These are phyloP conservation scores for Aphelocoma coerulescens DNA, from an alignment of 2,113 vertebrate genomes.

Conservation along the genomic window DNA sequence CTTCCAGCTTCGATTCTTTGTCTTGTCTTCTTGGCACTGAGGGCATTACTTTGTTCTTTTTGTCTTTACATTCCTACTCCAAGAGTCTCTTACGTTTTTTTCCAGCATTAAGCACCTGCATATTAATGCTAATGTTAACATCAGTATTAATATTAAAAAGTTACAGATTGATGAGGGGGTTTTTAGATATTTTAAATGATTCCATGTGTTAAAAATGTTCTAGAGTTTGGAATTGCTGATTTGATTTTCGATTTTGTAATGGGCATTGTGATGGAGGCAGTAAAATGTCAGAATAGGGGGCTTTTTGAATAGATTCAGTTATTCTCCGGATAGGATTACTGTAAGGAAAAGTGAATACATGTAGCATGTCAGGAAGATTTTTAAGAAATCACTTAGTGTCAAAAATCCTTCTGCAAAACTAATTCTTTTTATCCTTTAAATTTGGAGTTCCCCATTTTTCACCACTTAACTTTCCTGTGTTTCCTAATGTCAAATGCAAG, in stretches of 20 bases:
- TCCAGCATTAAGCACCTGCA: background rate
- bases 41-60: background rate
- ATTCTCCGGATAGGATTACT: conserved; percentile 13
- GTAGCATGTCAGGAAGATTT: background rate
- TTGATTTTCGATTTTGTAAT: background rate
- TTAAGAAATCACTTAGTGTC: background rate
- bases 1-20: background rate
- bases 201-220: background rate
- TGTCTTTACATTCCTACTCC: background rate
- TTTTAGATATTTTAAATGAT: background rate
- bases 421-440: background rate
- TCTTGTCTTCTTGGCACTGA: background rate
- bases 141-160: background rate
- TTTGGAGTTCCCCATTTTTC: background rate
- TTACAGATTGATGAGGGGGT: background rate
- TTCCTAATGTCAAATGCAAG: conserved; percentile 53
- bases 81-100: background rate
- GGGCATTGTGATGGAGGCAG: background rate
- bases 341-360: background rate
- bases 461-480: background rate
- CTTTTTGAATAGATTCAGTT: background rate
- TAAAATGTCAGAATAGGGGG: background rate
- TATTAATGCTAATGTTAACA: background rate
- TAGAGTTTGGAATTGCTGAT: background rate
- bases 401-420: background rate